phyloP scores from a whole-genome alignment of 2,113 vertebrate genomes.

The Anguilla rostrata region DNA sequence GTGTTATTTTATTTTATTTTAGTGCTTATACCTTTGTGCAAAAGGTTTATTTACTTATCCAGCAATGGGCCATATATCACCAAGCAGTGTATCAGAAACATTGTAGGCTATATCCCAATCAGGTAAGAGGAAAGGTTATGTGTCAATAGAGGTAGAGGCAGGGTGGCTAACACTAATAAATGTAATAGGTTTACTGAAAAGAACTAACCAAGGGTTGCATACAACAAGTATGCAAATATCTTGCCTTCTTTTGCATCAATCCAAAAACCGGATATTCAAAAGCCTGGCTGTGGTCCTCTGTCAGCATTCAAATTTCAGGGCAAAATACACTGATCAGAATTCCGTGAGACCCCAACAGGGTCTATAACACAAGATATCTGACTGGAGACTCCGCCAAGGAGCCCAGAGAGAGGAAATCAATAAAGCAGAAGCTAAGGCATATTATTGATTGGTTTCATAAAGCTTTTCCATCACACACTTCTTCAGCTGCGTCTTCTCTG shows the following conservation, averaged over 20 bases:
- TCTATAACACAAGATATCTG: not conserved
- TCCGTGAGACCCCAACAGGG: not conserved
- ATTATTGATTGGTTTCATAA: conserved; percentile 5
- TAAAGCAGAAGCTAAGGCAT: not conserved
- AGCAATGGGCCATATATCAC: too few species aligned
- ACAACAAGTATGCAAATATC: not conserved
- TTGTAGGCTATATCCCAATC: too few species aligned
- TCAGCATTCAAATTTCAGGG: not conserved
- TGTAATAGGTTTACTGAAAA: too few species aligned
- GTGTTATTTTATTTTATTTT: not conserved
- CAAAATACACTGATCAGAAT: not conserved
- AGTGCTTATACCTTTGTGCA: too few species aligned
- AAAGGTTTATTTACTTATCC: too few species aligned
- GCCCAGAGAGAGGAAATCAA: conserved; percentile 12
- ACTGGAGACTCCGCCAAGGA: not conserved
- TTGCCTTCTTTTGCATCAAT: not conserved
- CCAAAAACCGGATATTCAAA: not conserved
- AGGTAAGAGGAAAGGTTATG: too few species aligned
- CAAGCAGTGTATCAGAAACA: too few species aligned
- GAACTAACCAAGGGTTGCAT: not conserved
- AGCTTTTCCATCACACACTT: not conserved
- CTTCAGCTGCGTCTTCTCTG: not conserved
- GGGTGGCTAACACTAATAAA: too few species aligned
- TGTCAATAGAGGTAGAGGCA: too few species aligned
- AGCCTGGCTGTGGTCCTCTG: not conserved